Conservation (phyloP, 1,140 invertebrate species). For the Elysia chlorotica region DNA sequence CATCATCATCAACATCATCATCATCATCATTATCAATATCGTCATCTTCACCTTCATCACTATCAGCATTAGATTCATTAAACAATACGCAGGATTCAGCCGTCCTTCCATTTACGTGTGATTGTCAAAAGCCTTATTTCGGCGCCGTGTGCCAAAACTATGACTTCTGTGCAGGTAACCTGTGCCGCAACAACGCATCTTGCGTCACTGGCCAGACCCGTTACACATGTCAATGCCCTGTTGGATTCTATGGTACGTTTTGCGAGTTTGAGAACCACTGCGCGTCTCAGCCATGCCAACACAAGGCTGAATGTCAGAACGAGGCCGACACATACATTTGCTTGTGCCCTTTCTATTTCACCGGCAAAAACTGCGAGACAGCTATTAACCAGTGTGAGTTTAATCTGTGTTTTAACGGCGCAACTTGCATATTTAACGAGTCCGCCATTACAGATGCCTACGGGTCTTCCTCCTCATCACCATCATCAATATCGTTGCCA, state of each 20-base stretch:
- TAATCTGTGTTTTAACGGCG: conserved; percentile 32
- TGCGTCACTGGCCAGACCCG: conserved; percentile 22
- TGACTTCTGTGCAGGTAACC: conserved; percentile 25
- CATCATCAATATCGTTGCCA: background rate
- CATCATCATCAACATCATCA: too few relatives aligned
- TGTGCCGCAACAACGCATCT: conserved; percentile 29
- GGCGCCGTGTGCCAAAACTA: conserved; percentile 38
- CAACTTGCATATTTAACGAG: conserved; percentile 25
- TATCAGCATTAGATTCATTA: too few relatives aligned
- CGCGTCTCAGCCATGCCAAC: conserved; percentile 28
- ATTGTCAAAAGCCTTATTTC: conserved; percentile 30
- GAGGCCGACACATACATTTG: conserved; percentile 29
- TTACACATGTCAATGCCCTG: conserved; percentile 29
- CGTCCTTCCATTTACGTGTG: conserved; percentile 32
- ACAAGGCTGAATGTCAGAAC: conserved; percentile 36
- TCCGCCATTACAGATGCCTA: background rate
- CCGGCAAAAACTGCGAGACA: conserved; percentile 34
- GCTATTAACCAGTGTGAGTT: conserved; percentile 36
- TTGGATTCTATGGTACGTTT: conserved; percentile 32
- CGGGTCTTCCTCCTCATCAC: background rate
- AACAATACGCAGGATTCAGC: too few relatives aligned
- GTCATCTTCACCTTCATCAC: too few relatives aligned
- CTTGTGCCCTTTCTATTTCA: conserved; percentile 28
- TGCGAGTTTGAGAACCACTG: conserved; percentile 36
- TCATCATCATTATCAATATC: too few relatives aligned